Percentiles rank a stretch among this genome's conserved stretches.
Conservation (phyloP, 2,888 invertebrate species). For the Smittia sp. region DNA sequence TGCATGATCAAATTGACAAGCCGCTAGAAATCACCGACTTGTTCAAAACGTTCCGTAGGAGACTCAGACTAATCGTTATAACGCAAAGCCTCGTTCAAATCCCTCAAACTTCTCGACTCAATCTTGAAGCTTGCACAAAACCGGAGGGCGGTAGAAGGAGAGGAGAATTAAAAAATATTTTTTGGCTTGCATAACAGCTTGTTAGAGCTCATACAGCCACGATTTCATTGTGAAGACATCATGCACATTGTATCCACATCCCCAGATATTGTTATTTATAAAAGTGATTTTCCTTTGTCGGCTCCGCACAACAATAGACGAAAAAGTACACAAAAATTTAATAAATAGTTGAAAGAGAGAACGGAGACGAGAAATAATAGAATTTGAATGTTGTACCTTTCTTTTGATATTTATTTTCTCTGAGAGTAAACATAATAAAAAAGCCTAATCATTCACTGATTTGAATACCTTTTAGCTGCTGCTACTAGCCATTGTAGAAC, state of each 20-base stretch:
- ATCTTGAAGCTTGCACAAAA: neutral
- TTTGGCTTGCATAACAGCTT: constrained; percentile 21
- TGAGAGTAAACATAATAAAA: constrained; percentile 40
- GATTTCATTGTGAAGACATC: constrained; percentile 17
- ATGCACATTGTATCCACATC: constrained; percentile 4
- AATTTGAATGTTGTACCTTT: constrained; percentile 39
- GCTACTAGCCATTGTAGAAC: constrained; percentile 35
- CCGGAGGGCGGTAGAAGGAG: neutral
- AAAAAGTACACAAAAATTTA: constrained; percentile 30
- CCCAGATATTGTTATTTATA: constrained; percentile 33
- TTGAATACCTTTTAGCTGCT: constrained; percentile 40
- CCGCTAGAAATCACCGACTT: too few species aligned
- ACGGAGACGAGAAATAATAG: neutral
- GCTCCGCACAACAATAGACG: constrained; percentile 9
- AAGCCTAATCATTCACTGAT: constrained; percentile 42
- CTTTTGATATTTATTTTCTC: constrained; percentile 28
- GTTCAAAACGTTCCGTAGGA: too few species aligned
- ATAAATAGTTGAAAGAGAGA: constrained; percentile 28
- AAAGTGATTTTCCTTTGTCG: constrained; percentile 41
- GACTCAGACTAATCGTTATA: too few species aligned
- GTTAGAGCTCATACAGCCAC: neutral
- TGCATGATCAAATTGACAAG: too few species aligned
- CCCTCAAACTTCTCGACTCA: too few species aligned
- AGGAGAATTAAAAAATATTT: neutral
- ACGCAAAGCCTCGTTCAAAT: too few species aligned